Evolutionary conservation across 92 coral and sea anemone genomes (phyloP).

Genomic region (Parazoanthus atlanticus): DNA sequence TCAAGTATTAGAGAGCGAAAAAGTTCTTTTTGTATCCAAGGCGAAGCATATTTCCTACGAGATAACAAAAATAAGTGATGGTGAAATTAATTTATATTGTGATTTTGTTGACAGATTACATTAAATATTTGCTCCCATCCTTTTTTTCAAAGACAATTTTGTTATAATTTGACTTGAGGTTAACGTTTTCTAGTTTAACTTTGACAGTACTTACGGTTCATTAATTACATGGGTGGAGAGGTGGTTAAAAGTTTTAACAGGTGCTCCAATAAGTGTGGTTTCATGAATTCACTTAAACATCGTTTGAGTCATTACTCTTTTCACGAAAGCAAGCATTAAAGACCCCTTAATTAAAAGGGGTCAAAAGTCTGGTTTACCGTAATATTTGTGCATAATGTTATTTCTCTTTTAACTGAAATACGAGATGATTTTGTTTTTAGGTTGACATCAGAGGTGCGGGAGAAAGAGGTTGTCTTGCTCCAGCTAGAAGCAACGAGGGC

Average conservation of each 20-base stretch:
- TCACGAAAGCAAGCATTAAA: background rate
- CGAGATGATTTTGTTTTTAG: slow-evolving; percentile 36
- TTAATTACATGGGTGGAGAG: background rate
- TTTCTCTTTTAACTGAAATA: background rate
- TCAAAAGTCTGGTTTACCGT: background rate
- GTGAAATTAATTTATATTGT: background rate
- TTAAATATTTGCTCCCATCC: background rate
- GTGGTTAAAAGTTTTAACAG: background rate
- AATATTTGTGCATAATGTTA: background rate
- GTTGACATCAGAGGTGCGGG: slow-evolving; percentile 67
- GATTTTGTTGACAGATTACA: background rate
- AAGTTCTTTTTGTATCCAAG: too few species aligned
- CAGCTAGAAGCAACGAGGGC: slow-evolving; percentile 83
- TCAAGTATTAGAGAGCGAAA: too few species aligned
- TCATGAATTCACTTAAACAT: background rate
- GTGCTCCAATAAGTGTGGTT: background rate
- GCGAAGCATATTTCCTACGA: too few species aligned
- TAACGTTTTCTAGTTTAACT: too few species aligned
- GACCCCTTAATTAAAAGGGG: background rate
- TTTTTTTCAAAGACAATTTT: too few species aligned
- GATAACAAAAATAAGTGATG: too few species aligned
- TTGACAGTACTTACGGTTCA: background rate
- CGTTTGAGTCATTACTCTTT: background rate
- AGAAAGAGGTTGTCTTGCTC: slow-evolving; percentile 68
- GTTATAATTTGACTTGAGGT: background rate